Evolutionary conservation across 2,113 vertebrate genomes (phyloP).

Genomic region (Noturus placidus): DNA sequence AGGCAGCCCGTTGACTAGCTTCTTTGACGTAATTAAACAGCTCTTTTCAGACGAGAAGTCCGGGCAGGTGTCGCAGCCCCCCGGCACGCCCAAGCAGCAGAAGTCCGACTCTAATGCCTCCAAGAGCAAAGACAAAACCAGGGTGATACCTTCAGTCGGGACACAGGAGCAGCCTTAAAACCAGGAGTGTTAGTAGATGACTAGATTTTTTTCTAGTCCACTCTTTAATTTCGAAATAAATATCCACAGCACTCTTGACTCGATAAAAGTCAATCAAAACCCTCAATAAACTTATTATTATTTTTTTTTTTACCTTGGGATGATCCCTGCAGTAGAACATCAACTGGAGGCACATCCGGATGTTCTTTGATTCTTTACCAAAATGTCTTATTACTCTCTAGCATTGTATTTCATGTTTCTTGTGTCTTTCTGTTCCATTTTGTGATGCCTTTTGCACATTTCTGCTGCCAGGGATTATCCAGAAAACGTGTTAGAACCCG

Average conservation of each 20-base stretch:
- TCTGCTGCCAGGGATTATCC: slow-evolving; percentile 97
- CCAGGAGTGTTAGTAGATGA: slow-evolving; percentile 64
- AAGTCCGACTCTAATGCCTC: slow-evolving; percentile 87
- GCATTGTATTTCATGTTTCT: slow-evolving; percentile 56
- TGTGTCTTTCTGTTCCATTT: slow-evolving; percentile 39
- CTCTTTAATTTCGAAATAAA: slow-evolving; percentile 44
- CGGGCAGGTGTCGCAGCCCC: slow-evolving; percentile 87
- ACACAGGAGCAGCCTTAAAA: slow-evolving; percentile 88
- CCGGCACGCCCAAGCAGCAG: slow-evolving; percentile 86
- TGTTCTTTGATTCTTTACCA: slow-evolving; percentile 37
- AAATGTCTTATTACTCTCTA: slow-evolving; percentile 29
- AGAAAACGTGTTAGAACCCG: slow-evolving; percentile 87
- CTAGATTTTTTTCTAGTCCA: slow-evolving; percentile 53
- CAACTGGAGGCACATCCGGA: slow-evolving; percentile 62
- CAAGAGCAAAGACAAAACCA: slow-evolving; percentile 89
- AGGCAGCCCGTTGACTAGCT: slow-evolving; percentile 96
- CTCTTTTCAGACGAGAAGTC: slow-evolving; percentile 98
- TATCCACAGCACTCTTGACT: slow-evolving; percentile 26
- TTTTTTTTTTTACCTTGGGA: slow-evolving; percentile 66
- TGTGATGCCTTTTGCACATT: slow-evolving; percentile 85
- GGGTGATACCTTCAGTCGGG: slow-evolving; percentile 84
- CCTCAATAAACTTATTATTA: slow-evolving; percentile 55
- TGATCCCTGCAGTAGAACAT: slow-evolving; percentile 73
- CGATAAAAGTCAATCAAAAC: neutral
- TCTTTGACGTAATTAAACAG: slow-evolving; percentile 99